Evolutionary conservation across 2,888 invertebrate genomes (phyloP).

Genomic region (Dasypogon diadema): DNA sequence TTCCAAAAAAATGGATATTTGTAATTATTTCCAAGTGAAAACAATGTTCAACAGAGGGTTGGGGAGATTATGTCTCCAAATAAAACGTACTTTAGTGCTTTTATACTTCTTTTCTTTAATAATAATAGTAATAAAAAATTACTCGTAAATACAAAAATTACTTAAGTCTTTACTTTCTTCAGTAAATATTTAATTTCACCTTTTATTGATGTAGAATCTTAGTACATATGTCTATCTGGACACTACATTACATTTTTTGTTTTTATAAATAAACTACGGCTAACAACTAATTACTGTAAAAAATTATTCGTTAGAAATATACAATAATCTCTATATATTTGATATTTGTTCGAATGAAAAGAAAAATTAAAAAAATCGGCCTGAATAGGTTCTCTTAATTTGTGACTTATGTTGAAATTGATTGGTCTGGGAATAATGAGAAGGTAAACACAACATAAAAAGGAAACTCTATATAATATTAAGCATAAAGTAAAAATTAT

Average conservation of each 20-base stretch:
- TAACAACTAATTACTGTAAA: conserved; percentile 31
- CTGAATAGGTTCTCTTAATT: not conserved
- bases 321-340: conserved; percentile 27
- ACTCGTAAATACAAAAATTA: conserved; percentile 58
- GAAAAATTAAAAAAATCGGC: not conserved
- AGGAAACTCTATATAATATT: conserved; percentile 1
- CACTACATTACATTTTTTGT: conserved; percentile 28
- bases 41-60: no score
- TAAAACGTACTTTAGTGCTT: not conserved
- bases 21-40: no score
- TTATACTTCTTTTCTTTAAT: conserved; percentile 50
- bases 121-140: conserved; percentile 58
- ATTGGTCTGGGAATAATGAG: not conserved
- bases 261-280: conserved; percentile 41
- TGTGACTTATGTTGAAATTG: conserved; percentile 29
- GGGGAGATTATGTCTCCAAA: no score
- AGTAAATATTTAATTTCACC: conserved; percentile 43
- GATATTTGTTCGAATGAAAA: conserved; percentile 21
- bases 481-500: no score
- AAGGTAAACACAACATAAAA: not conserved
- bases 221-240: conserved; percentile 3
- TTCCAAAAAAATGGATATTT: no score
- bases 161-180: conserved; percentile 58
- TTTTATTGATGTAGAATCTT: conserved; percentile 56
- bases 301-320: conserved; percentile 24